Percentiles rank a stretch among this genome's conserved stretches.
phyloP scores from a whole-genome alignment of 2,797 vertebrate genomes.

The Chelidonichthys spinosus region DNA sequence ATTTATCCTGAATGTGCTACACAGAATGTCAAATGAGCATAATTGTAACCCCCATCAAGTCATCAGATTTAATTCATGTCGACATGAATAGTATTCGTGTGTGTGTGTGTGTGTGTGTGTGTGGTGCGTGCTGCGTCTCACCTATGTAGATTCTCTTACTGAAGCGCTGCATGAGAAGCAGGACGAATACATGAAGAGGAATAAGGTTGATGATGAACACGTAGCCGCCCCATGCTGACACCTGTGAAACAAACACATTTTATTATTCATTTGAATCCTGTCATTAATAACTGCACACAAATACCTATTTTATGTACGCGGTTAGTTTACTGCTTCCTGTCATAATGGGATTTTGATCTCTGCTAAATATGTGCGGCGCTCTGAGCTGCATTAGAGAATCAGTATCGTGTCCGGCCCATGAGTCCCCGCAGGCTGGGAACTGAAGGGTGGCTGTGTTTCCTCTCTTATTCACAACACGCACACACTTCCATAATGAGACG shows the following conservation, averaged over 20 bases:
- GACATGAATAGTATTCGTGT: slow-evolving; percentile 1
- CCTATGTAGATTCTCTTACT: slow-evolving; percentile 96
- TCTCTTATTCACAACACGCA: slow-evolving; percentile 17
- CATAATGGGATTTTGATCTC: slow-evolving; percentile 19
- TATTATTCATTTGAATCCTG: neutral
- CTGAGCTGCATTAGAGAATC: slow-evolving; percentile 36
- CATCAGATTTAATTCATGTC: slow-evolving; percentile 23
- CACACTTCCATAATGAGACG: slow-evolving; percentile 41
- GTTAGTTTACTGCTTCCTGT: slow-evolving; percentile 14
- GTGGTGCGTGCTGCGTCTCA: slow-evolving; percentile 74
- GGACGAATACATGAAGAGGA: slow-evolving; percentile 94
- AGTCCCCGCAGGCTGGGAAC: slow-evolving; percentile 23
- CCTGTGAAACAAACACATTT: slow-evolving; percentile 76
- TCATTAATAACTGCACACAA: neutral
- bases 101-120: neutral
- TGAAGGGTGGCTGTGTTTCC: slow-evolving; percentile 31
- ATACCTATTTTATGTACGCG: neutral
- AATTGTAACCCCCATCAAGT: slow-evolving; percentile 14
- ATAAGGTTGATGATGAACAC: slow-evolving; percentile 99
- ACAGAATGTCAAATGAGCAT: slow-evolving; percentile 30
- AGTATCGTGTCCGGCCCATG: slow-evolving; percentile 47
- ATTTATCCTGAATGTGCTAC: slow-evolving; percentile 21
- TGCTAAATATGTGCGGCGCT: slow-evolving; percentile 18
- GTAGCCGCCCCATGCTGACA: slow-evolving; percentile 97
- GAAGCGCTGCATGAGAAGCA: slow-evolving; percentile 95